These are phyloP conservation scores for Philaethria dido DNA, from an alignment of 2,888 invertebrate genomes.

Conservation along the genomic window DNA sequence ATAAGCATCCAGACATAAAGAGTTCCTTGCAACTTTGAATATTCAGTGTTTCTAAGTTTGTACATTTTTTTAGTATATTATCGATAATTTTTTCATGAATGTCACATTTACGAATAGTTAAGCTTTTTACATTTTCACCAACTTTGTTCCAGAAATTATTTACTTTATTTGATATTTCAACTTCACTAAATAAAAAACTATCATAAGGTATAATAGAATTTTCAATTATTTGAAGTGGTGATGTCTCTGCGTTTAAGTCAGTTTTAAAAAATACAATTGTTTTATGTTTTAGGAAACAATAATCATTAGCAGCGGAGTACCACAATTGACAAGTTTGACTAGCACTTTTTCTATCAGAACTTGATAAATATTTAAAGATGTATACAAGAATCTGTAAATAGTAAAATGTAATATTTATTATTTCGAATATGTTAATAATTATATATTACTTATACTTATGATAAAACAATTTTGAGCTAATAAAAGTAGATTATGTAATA, in stretches of 20 bases:
- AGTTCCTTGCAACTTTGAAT: conserved; percentile 87
- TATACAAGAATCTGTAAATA: conserved; percentile 85
- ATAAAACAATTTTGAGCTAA: not conserved
- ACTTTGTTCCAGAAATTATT: conserved; percentile 83
- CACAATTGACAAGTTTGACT: conserved; percentile 86
- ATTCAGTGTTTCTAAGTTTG: conserved; percentile 82
- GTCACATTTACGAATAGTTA: conserved; percentile 85
- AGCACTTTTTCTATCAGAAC: conserved; percentile 86
- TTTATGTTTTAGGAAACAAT: conserved; percentile 82
- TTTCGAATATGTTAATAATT: not conserved
- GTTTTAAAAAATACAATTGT: conserved; percentile 76
- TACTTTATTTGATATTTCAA: conserved; percentile 79
- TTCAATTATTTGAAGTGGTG: conserved; percentile 69
- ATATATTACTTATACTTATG: not conserved
- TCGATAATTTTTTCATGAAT: conserved; percentile 86
- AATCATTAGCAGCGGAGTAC: conserved; percentile 87
- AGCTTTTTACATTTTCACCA: conserved; percentile 81
- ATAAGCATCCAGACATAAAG: conserved; percentile 88
- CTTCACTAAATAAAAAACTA: conserved; percentile 81
- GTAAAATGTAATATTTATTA: conserved; percentile 15
- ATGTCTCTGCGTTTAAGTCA: conserved; percentile 65
- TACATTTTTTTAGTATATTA: conserved; percentile 82
- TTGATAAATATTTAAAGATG: conserved; percentile 85
- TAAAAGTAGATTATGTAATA: conserved; percentile 1
- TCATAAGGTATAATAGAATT: conserved; percentile 71